phyloP scores from a whole-genome alignment of 2,888 invertebrate species.

The Macrophya alboannulata region DNA sequence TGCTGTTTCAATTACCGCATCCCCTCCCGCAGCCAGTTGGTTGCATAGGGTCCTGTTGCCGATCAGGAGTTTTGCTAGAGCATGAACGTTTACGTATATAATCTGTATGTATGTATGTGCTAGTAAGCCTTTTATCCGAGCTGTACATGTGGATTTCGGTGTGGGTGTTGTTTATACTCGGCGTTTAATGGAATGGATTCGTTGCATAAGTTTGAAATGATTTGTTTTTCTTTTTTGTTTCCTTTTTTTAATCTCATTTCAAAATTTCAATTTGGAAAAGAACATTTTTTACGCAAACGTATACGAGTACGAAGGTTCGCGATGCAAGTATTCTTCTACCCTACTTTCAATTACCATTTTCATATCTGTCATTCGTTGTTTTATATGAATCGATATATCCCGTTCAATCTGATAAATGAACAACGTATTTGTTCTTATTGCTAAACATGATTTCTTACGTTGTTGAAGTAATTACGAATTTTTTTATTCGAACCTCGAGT shows the following conservation, averaged over 20 bases:
- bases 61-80: constrained; percentile 26
- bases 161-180: neutral
- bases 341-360: neutral
- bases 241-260: neutral
- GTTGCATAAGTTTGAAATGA: constrained; percentile 4
- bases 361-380: neutral
- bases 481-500: too few species aligned
- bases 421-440: neutral
- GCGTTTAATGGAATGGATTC: neutral
- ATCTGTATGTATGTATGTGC: neutral
- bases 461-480: neutral
- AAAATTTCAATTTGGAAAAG: neutral
- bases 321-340: neutral
- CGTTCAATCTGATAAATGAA: neutral
- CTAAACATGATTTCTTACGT: neutral
- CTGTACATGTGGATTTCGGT: neutral
- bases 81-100: neutral
- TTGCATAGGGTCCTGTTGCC: neutral
- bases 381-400: neutral
- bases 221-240: neutral
- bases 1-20: constrained; percentile 71
- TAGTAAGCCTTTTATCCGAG: constrained; percentile 31
- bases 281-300: neutral
- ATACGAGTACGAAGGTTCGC: neutral
- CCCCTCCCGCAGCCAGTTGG: constrained; percentile 38